phyloP scores from a whole-genome alignment of 2,797 vertebrate genomes.

The Sebastes miniatus region DNA sequence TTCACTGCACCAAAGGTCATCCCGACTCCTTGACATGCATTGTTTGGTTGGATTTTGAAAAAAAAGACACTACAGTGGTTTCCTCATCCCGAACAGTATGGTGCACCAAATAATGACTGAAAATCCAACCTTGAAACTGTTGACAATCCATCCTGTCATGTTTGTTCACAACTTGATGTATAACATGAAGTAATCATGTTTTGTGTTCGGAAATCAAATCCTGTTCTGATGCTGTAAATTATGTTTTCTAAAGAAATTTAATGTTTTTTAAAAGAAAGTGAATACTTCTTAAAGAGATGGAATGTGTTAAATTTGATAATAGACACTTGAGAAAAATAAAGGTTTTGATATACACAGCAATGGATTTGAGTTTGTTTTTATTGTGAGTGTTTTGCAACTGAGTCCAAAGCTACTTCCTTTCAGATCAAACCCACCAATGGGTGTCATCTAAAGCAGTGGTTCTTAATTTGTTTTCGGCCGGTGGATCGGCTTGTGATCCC shows the following conservation, averaged over 20 bases:
- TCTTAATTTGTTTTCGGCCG: neutral
- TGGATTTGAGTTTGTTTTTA: neutral
- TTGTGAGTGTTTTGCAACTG: neutral
- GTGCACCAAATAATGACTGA: slow-evolving; percentile 38
- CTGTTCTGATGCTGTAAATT: slow-evolving; percentile 34
- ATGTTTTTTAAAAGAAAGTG: neutral
- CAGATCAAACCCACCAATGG: neutral
- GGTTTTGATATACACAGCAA: neutral
- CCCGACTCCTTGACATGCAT: slow-evolving; percentile 58
- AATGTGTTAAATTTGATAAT: slow-evolving; percentile 5
- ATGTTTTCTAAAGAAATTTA: neutral
- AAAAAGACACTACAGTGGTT: slow-evolving; percentile 51
- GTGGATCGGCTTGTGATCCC: neutral
- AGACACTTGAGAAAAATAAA: slow-evolving; percentile 59
- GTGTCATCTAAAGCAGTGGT: neutral
- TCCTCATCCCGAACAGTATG: slow-evolving; percentile 38
- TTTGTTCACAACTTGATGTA: slow-evolving; percentile 46
- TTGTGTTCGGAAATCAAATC: slow-evolving; percentile 16
- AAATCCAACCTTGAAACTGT: slow-evolving; percentile 45
- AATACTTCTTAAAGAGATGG: neutral
- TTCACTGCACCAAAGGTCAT: slow-evolving; percentile 70
- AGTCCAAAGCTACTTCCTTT: neutral
- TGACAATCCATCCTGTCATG: slow-evolving; percentile 36
- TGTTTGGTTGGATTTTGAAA: slow-evolving; percentile 63
- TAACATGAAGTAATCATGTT: slow-evolving; percentile 27